Evolutionary conservation across 2,888 invertebrate genomes (phyloP), one percentile per base, ranked within the genome.

Genomic region (Gastracanthus pulcherrimus): DNA sequence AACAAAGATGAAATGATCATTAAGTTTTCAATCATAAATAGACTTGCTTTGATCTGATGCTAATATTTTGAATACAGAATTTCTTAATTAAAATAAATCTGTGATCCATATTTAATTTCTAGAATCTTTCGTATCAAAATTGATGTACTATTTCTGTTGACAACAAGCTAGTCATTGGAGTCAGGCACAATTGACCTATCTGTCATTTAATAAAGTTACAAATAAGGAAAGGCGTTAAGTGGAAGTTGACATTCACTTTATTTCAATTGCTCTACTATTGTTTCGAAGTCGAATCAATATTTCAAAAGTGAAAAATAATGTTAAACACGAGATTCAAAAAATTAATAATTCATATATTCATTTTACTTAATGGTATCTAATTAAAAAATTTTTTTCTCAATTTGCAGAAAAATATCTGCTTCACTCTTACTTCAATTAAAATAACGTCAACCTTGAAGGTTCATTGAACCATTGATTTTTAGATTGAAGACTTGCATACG

Each of bases 181-280:
- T 77, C 48, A 72, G 9, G 62, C 23, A 69, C 19, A 78, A 78
- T 81, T 75, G 70, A 74, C 48, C 69, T 41, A 74, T 45, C 58
- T 51, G 19, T 70, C 62, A 78, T 75, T 75, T 69, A 70, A 78
- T 70, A 64, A 26, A 55, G n/a, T 78, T 64, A 75, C 19, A 75
- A 75, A 74, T 74, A 70, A 78, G 69, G 69, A 78, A 77, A 70
- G 72, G 48, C 48, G 19, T 55, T 70, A 70, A 81, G 31, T 81
- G 51, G 58, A 69, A 81, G 55, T 62, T 77, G 72, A 72, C 60
- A 16, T 77, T 74, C 72, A 67, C 72, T 72, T 81, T 67, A 72
- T 60, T 60, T 72, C 60, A 72, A 76, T 77, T 77, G 51, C 3
- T 72, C 36, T 81, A 72, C 58, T 45, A 77, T 72, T 26, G 36